A percentile compares a stretch with the other conserved stretches of the same genome.
phyloP scores from a whole-genome alignment of 2,113 vertebrate species.

The Formicarius rufipectus region DNA sequence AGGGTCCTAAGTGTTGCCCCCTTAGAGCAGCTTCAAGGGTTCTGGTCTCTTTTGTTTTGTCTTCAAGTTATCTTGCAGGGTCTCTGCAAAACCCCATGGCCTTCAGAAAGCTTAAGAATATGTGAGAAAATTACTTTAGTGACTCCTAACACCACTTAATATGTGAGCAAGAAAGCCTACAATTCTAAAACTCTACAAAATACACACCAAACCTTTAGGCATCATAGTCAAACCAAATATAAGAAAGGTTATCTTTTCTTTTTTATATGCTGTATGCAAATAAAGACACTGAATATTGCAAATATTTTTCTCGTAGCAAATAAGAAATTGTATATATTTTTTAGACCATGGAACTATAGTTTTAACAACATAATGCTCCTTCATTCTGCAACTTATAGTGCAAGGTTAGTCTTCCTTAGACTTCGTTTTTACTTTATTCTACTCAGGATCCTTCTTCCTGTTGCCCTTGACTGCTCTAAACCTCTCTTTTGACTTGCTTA shows the following conservation, averaged over 20 bases:
- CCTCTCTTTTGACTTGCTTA: not conserved
- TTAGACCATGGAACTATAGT: not conserved
- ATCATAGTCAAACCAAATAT: not conserved
- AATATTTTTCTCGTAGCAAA: not conserved
- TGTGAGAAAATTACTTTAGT: too few relatives aligned
- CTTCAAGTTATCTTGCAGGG: too few relatives aligned
- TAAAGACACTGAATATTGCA: not conserved
- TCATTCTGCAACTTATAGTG: not conserved
- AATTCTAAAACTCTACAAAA: too few relatives aligned
- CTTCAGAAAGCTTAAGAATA: too few relatives aligned
- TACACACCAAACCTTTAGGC: too few relatives aligned
- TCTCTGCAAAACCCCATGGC: too few relatives aligned
- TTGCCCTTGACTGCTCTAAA: not conserved
- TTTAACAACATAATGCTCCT: not conserved
- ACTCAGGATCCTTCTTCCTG: not conserved
- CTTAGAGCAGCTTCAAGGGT: too few relatives aligned
- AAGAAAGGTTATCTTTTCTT: not conserved
- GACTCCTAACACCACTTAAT: too few relatives aligned
- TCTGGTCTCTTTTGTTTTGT: too few relatives aligned
- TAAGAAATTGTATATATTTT: not conserved
- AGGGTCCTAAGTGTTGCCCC: too few relatives aligned
- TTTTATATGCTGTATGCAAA: not conserved
- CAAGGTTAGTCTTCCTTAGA: not conserved
- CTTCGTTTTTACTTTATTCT: not conserved
- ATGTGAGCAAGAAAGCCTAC: too few relatives aligned